These are phyloP conservation scores for Corythaeola cristata DNA, from an alignment of 2,113 vertebrate genomes.

Conservation along the genomic window DNA sequence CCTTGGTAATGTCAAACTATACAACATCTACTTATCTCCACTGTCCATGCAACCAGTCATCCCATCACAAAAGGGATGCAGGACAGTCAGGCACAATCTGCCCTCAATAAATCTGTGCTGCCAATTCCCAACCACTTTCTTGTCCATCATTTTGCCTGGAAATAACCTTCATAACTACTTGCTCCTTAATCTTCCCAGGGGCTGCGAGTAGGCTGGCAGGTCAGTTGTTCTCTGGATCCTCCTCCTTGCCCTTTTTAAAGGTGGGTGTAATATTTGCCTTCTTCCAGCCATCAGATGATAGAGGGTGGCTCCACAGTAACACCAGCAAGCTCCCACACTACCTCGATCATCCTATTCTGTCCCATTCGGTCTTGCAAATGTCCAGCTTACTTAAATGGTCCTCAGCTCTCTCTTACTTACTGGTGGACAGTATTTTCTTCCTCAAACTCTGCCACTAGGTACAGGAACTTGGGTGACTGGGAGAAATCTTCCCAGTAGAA, in stretches of 20 bases:
- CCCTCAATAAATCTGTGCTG: background rate
- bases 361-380: background rate
- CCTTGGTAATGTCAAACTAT: background rate
- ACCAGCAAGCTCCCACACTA: background rate
- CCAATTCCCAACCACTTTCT: background rate
- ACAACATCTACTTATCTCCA: background rate
- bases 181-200: background rate
- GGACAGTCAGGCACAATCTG: background rate
- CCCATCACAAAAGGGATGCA: background rate
- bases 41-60: background rate
- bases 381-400: background rate
- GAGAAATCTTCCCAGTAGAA: background rate
- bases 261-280: background rate
- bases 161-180: background rate
- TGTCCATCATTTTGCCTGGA: background rate
- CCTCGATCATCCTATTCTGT: accelerated
- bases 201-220: background rate
- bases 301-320: background rate
- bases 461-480: background rate
- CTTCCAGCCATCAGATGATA: background rate
- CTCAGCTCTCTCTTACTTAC: background rate
- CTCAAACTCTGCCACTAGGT: background rate
- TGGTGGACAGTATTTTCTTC: background rate
- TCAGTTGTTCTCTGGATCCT: background rate
- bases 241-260: background rate